phyloP scores from a whole-genome alignment of 2,113 vertebrate species.

The Calyptomena viridis region DNA sequence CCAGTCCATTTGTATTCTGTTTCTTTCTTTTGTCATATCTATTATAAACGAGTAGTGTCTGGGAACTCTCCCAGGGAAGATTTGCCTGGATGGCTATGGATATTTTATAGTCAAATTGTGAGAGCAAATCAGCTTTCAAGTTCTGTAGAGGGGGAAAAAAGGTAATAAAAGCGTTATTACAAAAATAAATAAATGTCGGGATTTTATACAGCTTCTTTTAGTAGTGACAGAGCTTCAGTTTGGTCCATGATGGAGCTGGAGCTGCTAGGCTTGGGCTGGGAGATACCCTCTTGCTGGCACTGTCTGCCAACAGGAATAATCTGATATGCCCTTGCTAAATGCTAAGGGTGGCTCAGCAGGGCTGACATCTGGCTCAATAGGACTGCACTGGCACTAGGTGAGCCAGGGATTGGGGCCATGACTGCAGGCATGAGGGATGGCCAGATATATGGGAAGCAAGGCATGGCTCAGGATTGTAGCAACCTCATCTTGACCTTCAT shows the following conservation, averaged over 20 bases:
- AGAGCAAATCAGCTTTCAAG: slow-evolving; percentile 61
- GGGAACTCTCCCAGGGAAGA: slow-evolving; percentile 69
- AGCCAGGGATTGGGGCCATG: background rate
- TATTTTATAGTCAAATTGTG: slow-evolving; percentile 71
- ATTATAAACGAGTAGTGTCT: slow-evolving; percentile 72
- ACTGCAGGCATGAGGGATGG: background rate
- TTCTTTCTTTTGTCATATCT: slow-evolving; percentile 70
- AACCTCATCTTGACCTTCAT: background rate
- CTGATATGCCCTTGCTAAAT: background rate
- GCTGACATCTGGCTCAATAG: background rate
- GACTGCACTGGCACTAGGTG: background rate
- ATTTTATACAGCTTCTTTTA: background rate
- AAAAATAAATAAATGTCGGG: slow-evolving; percentile 64
- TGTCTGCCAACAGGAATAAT: background rate
- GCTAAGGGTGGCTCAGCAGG: background rate
- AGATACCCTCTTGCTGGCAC: background rate
- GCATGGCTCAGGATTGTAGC: background rate
- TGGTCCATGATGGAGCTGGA: background rate
- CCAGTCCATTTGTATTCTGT: slow-evolving; percentile 64
- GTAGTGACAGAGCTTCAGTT: background rate
- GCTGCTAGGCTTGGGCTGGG: background rate
- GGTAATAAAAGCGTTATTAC: slow-evolving; percentile 68
- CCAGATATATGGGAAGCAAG: background rate
- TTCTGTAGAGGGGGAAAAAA: background rate
- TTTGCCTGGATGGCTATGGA: slow-evolving; percentile 70